phyloP scores from a whole-genome alignment of 53 echinoderm and acorn worm genomes.

The Stichopus horrens region DNA sequence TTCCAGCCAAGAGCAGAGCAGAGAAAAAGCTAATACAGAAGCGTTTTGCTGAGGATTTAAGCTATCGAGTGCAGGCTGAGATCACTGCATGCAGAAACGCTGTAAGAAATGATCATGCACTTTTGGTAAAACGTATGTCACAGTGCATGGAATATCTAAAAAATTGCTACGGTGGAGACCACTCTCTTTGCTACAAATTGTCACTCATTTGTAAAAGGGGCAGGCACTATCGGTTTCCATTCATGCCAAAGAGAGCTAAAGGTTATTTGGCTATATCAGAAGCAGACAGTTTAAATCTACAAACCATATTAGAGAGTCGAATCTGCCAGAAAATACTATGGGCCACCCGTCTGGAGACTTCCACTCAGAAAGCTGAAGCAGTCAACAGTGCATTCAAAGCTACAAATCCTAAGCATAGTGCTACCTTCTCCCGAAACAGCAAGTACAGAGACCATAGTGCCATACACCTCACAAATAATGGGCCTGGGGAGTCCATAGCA shows the following conservation, averaged over 20 bases:
- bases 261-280: background rate
- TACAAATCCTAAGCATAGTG: background rate
- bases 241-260: background rate
- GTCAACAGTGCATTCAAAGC: slow-evolving; percentile 19
- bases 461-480: slow-evolving; percentile 7
- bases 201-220: slow-evolving; percentile 1
- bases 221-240: background rate
- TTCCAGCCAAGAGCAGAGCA: background rate
- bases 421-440: background rate
- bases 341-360: background rate
- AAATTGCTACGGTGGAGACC: slow-evolving; percentile 31
- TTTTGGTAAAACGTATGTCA: background rate
- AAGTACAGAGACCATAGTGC: slow-evolving; percentile 18
- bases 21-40: background rate
- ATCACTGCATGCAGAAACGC: background rate
- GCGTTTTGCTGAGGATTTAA: slow-evolving; percentile 25
- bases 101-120: background rate
- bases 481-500: slow-evolving; percentile 26
- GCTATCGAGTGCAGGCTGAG: background rate
- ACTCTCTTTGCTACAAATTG: background rate
- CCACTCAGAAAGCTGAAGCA: slow-evolving; percentile 32
- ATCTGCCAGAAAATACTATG: background rate
- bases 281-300: background rate
- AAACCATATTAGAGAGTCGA: background rate
- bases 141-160: background rate